Conservation (phyloP, 2,888 invertebrate species). For the Sinotaia quadrata region DNA sequence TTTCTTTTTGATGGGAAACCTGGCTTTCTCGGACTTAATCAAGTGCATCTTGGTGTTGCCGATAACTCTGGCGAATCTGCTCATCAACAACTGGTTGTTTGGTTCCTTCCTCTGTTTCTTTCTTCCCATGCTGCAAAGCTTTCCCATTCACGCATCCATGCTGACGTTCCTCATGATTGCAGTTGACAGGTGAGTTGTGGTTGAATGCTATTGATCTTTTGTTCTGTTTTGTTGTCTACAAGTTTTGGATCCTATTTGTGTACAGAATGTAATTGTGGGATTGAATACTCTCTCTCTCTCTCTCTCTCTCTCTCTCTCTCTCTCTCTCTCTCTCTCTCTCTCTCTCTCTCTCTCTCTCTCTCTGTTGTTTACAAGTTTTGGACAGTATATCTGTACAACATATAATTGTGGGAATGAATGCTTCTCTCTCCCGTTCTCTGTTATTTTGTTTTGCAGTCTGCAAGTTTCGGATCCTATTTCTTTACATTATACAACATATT, state of each 20-base stretch:
- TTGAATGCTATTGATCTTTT: too few species aligned
- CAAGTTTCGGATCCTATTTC: too few species aligned
- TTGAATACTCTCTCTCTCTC: too few species aligned
- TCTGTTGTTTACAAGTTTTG: too few species aligned
- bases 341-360: neutral
- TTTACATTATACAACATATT: too few species aligned
- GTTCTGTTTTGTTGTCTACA: neutral
- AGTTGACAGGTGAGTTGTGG: constrained; percentile 77
- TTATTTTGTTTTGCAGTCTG: too few species aligned
- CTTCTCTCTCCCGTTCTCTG: too few species aligned
- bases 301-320: too few species aligned
- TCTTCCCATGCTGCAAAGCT: constrained; percentile 83
- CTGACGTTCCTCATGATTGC: constrained; percentile 81
- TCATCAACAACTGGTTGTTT: constrained; percentile 83
- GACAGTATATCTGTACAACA: too few species aligned
- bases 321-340: neutral
- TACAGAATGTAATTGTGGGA: neutral
- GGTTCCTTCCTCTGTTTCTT: constrained; percentile 82
- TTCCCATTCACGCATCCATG: constrained; percentile 81
- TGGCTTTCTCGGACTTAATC: constrained; percentile 79
- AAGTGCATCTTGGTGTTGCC: constrained; percentile 81
- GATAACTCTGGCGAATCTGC: constrained; percentile 79
- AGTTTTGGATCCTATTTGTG: neutral
- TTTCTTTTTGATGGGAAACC: constrained; percentile 79
- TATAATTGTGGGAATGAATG: too few species aligned